Percentiles rank a stretch among this genome's conserved stretches.
phyloP scores from a whole-genome alignment of 2,113 vertebrate genomes.

The Chunga burmeisteri region DNA sequence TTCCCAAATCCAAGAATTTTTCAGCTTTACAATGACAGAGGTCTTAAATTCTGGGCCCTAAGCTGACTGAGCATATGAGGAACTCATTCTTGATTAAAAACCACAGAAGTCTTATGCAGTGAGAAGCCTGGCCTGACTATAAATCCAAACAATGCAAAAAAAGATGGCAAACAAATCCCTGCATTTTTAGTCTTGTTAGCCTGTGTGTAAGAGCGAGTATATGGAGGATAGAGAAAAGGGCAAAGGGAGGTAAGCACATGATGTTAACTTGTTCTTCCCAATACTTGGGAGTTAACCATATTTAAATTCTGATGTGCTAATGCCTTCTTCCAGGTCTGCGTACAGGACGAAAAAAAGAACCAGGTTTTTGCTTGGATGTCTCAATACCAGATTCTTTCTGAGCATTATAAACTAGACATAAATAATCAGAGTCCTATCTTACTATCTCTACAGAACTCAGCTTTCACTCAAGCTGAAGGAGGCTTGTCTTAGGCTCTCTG shows the following conservation, averaged over 20 bases:
- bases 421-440: not conserved
- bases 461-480: not conserved
- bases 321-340: not conserved
- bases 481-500: not conserved
- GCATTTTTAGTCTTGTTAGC: not conserved
- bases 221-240: not conserved
- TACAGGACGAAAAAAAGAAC: not conserved
- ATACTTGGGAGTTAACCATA: not conserved
- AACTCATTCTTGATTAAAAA: not conserved
- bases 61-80: not conserved
- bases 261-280: not conserved
- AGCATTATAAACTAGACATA: not conserved
- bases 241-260: not conserved
- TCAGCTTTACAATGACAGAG: not conserved
- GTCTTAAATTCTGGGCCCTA: not conserved
- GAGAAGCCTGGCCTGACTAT: not conserved
- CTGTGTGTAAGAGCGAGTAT: not conserved
- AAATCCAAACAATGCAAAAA: not conserved
- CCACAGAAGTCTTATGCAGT: not conserved
- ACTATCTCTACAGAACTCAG: not conserved
- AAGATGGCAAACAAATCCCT: not conserved
- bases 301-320: not conserved
- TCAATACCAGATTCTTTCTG: not conserved
- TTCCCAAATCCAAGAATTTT: not conserved
- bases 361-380: not conserved